Evolutionary conservation across 1,140 invertebrate genomes (phyloP), one percentile per base, ranked within the genome.

Genomic region (Ceratina japonica): DNA sequence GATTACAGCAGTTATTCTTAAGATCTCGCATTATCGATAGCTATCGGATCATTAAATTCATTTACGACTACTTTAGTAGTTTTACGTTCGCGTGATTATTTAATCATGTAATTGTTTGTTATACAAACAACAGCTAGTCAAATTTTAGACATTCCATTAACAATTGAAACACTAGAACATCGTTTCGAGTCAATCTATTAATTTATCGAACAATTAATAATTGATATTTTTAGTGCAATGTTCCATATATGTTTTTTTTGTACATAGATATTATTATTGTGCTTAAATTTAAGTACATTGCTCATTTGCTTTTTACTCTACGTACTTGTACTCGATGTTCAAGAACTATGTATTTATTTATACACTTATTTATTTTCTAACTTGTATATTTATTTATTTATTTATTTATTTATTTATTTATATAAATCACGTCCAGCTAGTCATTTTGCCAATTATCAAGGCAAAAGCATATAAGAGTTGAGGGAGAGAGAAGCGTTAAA

Each of bases 181-280:
- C 64, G n/a, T 58, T 56, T 78, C 56, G 54, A 71, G 76, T 71
- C 75, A 0, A 77, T 64, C 49, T 71, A 70, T 27, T 44, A 74
- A 80, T 84, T 71, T 86, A 51, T 58, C 54, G 24, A 44, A 22
- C 59, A 71, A 77, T 73, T 51, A 69, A 82, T 84, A 52, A 86
- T 77, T 66, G 52, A 81, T 73, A 80, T 72, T 10, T 80, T 81
- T 80, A 86, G 89, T 90, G 88, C 89, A 90, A 90, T 90, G 84
- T 86, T 80, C 81, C 83, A 75, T 65, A 86, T n/a, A 75, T 63
- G 54, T 86, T 85, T 52, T 79, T 76, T 80, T 76, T 88, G 79
- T 87, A 86, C 24, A 87, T 87, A 88, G 76, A 58, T 79, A 81
- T 82, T 81, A 58, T 37, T 80, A 31, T 10, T 8, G 37, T 73